phyloP scores from a whole-genome alignment of 2,888 invertebrate genomes.

The Lasioglossum malachurum region DNA sequence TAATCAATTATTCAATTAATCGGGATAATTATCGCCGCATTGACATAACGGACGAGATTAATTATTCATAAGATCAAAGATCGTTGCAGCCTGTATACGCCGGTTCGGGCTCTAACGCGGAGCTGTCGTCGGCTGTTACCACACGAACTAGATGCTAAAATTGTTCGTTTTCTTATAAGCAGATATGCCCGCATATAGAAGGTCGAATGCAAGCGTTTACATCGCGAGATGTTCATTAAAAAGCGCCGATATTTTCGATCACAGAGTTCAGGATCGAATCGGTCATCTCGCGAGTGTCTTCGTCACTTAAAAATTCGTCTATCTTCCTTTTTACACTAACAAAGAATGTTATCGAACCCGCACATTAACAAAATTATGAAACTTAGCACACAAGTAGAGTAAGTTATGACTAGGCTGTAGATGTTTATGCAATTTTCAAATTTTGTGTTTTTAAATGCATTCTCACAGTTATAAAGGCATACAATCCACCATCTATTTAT shows the following conservation, averaged over 20 bases:
- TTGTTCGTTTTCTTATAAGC: not conserved
- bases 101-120: not conserved
- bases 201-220: not conserved
- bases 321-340: not conserved
- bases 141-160: not conserved
- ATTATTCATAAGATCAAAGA: conserved; percentile 67
- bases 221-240: not conserved
- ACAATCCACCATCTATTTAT: not conserved
- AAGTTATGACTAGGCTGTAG: no score
- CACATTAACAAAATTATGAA: no score
- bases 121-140: not conserved
- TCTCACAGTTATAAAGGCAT: no score
- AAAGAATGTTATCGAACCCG: no score
- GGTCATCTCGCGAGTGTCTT: not conserved
- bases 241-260: not conserved
- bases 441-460: no score
- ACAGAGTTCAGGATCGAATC: not conserved
- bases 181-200: not conserved
- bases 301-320: not conserved
- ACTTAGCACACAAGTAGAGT: no score
- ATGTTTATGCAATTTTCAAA: no score
- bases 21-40: conserved; percentile 58
- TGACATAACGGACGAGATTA: conserved; percentile 63
- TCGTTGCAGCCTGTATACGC: conserved; percentile 40
- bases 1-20: conserved; percentile 69